Evolutionary conservation across 2,888 invertebrate species (phyloP).

Genomic region (Sicus ferrugineus): DNA sequence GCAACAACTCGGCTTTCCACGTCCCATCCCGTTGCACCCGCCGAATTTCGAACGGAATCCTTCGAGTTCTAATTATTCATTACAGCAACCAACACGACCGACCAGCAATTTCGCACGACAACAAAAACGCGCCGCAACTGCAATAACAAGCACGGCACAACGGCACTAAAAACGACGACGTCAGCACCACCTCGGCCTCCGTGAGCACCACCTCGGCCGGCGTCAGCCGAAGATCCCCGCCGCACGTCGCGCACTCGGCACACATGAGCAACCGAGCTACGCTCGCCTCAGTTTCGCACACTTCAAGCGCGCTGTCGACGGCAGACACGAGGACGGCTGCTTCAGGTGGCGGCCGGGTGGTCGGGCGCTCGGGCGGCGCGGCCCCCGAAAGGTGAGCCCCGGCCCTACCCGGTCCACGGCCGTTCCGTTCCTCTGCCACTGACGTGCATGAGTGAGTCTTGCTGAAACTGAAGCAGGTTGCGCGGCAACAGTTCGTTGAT

Average conservation of each 20-base stretch:
- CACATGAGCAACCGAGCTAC: conserved; percentile 11
- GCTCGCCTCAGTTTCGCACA: conserved; percentile 26
- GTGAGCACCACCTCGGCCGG: not conserved
- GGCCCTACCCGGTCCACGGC: too few relatives aligned
- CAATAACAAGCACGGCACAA: not conserved
- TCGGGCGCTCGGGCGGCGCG: not conserved
- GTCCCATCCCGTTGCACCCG: conserved; percentile 4
- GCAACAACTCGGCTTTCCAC: too few relatives aligned
- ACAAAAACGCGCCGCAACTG: conserved; percentile 10
- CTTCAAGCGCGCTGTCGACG: conserved; percentile 24
- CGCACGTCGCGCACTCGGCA: not conserved
- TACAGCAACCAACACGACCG: conserved; percentile 11
- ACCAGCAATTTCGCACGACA: not conserved
- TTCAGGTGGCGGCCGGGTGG: conserved; percentile 12
- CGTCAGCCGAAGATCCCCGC: not conserved
- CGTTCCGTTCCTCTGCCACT: conserved; percentile 3
- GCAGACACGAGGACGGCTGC: conserved; percentile 12
- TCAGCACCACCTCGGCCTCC: conserved; percentile 23
- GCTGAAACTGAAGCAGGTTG: conserved; percentile 23
- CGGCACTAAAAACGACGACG: conserved; percentile 20
- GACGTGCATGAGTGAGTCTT: conserved; percentile 29
- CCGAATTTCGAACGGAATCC: conserved; percentile 6
- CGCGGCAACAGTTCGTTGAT: conserved; percentile 30
- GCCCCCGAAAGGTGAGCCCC: not conserved
- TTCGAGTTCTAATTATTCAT: conserved; percentile 30